Evolutionary conservation across 1,140 invertebrate genomes (phyloP), one percentile per base, ranked within the genome.

Genomic region (Cryptotermes secundus): DNA sequence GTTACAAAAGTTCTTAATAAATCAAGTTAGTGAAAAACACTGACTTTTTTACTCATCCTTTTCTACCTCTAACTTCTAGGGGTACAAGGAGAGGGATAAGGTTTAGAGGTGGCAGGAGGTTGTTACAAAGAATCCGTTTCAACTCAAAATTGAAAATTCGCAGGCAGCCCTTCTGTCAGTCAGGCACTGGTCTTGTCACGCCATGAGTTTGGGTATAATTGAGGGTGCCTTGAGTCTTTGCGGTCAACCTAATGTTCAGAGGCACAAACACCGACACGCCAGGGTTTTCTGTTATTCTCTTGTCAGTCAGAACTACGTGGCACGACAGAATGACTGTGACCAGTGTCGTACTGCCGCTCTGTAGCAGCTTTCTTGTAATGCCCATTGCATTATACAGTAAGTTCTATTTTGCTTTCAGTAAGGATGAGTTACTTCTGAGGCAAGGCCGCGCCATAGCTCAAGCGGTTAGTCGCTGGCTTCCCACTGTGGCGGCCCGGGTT

Each of bases 101-200:
- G 45, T 4, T 38, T 31, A n/a, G 59, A 31, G 59, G 59, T 7
- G 26, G 59, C 2, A 14, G n/a, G 9, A n/a, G 59, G 26, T 14
- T 31, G 59, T 72, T 72, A 31, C n/a, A 72, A 72, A 72, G n/a
- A 26, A 72, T 31, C n/a, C 59, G n/a, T 31, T 72, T 31, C 59
- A 72, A 31, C 59, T 26, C 59, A 72, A 72, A 72, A 72, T 72
- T 72, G 59, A 72, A 72, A 72, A 31, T 72, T 72, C n/a, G 59
- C 59, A 59, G 53, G 53, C 53, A 59, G 53, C 53, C 19, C 22
- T 9, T 12, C n/a, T 2, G 59, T 16, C 59, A 12, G 26, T 12
- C 59, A 31, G 59, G 14, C 45, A 49, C 22, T 22, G 45, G 22
- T 19, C 45, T 49, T 49, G 45, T 19, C 45, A 16, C 14, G 45